Evolutionary conservation across 2,888 invertebrate genomes (phyloP).

Genomic region (Rotaria sp.): DNA sequence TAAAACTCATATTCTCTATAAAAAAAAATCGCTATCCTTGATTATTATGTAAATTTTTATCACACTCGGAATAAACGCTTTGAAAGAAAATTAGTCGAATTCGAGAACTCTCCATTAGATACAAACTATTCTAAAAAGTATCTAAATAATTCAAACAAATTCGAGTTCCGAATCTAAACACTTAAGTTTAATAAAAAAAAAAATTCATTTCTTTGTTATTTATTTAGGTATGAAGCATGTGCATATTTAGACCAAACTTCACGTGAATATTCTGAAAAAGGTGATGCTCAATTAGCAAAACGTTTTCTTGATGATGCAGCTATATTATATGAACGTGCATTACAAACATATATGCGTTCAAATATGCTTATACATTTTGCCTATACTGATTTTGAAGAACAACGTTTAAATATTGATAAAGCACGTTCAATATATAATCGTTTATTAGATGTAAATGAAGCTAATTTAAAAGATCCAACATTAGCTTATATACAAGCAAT

Average conservation of each 20-base stretch:
- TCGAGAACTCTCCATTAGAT: too few relatives aligned
- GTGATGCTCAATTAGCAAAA: slow-evolving; percentile 67
- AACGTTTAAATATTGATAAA: slow-evolving; percentile 42
- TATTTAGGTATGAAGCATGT: slow-evolving; percentile 68
- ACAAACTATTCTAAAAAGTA: too few relatives aligned
- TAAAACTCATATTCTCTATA: too few relatives aligned
- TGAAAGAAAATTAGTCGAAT: too few relatives aligned
- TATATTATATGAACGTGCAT: slow-evolving; percentile 87
- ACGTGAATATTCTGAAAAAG: slow-evolving; percentile 84
- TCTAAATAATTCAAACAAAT: too few relatives aligned
- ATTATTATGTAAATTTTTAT: too few relatives aligned
- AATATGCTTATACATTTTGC: slow-evolving; percentile 92
- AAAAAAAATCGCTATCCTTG: too few relatives aligned
- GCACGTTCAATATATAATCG: slow-evolving; percentile 34
- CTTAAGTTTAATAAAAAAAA: too few relatives aligned
- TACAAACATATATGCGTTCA: slow-evolving; percentile 75
- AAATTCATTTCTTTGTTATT: not conserved
- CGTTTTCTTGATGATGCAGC: slow-evolving; percentile 85
- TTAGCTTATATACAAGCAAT: slow-evolving; percentile 89
- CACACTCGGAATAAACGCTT: too few relatives aligned
- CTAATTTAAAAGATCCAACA: slow-evolving; percentile 32
- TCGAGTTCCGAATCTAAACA: too few relatives aligned
- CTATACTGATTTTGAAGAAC: slow-evolving; percentile 94
- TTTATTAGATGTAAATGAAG: slow-evolving; percentile 31
- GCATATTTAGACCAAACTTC: slow-evolving; percentile 90